Percentiles rank a stretch among this genome's conserved stretches.
Evolutionary conservation across 2,797 vertebrate genomes (phyloP).

Genomic region (Salmo trutta): DNA sequence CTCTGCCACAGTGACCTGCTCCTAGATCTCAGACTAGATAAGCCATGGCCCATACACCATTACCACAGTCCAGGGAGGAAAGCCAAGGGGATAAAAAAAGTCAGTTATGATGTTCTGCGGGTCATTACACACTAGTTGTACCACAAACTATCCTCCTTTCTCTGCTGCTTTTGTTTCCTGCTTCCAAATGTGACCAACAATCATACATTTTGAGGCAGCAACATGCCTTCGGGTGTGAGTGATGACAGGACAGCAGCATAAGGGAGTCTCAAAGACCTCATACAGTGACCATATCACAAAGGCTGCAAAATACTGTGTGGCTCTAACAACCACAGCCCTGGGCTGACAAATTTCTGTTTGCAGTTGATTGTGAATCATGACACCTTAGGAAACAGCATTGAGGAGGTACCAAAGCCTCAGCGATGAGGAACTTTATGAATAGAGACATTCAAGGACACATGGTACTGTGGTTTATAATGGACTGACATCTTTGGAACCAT

Average conservation of each 20-base stretch:
- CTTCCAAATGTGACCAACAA: slow-evolving; percentile 40
- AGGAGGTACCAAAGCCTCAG: neutral
- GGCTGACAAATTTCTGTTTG: slow-evolving; percentile 29
- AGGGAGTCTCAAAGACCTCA: slow-evolving; percentile 46
- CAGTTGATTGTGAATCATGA: neutral
- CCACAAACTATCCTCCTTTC: slow-evolving; percentile 30
- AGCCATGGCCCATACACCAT: slow-evolving; percentile 46
- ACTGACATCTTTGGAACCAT: neutral
- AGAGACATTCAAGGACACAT: slow-evolving; percentile 2
- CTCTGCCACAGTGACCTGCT: slow-evolving; percentile 48
- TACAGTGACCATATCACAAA: slow-evolving; percentile 43
- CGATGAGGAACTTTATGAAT: neutral
- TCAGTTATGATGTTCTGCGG: slow-evolving; percentile 49
- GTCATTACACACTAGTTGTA: slow-evolving; percentile 39
- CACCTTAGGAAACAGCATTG: neutral
- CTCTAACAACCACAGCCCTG: slow-evolving; percentile 19
- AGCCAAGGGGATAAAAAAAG: slow-evolving; percentile 48
- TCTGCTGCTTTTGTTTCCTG: slow-evolving; percentile 41
- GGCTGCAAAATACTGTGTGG: slow-evolving; percentile 13
- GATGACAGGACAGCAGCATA: slow-evolving; percentile 49
- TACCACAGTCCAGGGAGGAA: slow-evolving; percentile 46
- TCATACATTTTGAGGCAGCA: slow-evolving; percentile 37
- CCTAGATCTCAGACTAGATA: slow-evolving; percentile 52
- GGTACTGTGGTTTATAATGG: neutral
- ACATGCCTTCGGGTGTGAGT: slow-evolving; percentile 50